These are phyloP conservation scores for Arnoldichthys spilopterus DNA, from an alignment of 2,797 vertebrate genomes.

Conservation along the genomic window DNA sequence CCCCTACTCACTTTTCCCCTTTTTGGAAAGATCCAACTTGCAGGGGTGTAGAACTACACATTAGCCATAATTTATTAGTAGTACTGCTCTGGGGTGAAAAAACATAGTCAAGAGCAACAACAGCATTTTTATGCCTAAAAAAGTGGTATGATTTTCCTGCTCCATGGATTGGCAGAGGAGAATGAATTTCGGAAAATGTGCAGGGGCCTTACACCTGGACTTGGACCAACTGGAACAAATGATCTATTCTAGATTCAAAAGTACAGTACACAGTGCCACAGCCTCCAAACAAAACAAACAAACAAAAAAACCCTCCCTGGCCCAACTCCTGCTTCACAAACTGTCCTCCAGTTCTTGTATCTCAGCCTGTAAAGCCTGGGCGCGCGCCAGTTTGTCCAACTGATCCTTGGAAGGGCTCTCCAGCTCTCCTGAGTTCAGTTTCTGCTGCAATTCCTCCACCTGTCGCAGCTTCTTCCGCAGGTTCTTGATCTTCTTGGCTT, in stretches of 20 bases:
- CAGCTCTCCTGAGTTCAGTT: conserved; percentile 87
- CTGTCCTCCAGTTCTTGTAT: conserved; percentile 83
- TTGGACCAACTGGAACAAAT: conserved; percentile 23
- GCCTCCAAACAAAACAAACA: conserved; percentile 20
- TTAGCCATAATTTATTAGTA: conserved; percentile 2
- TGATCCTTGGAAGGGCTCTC: conserved; percentile 87
- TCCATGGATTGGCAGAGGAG: conserved; percentile 12
- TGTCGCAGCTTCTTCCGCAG: conserved; percentile 93
- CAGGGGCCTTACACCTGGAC: conserved; percentile 23
- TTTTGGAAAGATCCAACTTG: conserved; percentile 18
- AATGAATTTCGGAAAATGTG: conserved; percentile 1
- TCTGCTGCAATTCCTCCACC: conserved; percentile 89
- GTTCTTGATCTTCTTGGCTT: conserved; percentile 88
- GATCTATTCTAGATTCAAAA: conserved; percentile 51
- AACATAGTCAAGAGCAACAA: conserved; percentile 9
- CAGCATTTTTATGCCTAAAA: not conserved
- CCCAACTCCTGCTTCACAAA: conserved; percentile 70
- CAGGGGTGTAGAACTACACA: conserved; percentile 21
- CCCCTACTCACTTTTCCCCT: not conserved
- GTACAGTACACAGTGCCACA: conserved; percentile 54
- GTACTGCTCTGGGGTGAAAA: not conserved
- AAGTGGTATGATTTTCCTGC: not conserved
- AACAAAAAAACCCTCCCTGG: conserved; percentile 14
- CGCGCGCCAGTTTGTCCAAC: conserved; percentile 87
- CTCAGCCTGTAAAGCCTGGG: conserved; percentile 80